A percentile compares a stretch with the other conserved stretches of the same genome.
Evolutionary conservation across 2,888 invertebrate genomes (phyloP).

Genomic region (Leucophenga montana): DNA sequence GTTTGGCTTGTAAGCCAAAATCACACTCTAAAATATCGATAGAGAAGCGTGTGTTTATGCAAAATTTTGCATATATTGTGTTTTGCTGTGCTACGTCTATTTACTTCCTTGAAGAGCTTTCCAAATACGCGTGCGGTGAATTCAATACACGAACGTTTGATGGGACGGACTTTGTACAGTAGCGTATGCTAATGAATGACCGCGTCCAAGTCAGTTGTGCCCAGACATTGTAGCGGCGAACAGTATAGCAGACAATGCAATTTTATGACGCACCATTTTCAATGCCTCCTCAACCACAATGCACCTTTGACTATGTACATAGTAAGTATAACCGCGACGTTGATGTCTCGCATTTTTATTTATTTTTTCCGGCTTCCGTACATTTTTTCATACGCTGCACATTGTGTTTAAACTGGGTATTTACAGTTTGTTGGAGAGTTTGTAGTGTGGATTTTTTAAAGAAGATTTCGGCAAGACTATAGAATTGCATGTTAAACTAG

Average conservation of each 20-base stretch:
- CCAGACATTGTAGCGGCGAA: too few relatives aligned
- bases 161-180: too few relatives aligned
- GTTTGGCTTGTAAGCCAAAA: conserved; percentile 15
- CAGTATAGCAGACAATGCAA: too few relatives aligned
- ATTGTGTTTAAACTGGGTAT: conserved; percentile 40
- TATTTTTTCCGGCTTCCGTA: conserved; percentile 62
- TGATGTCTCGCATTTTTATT: conserved; percentile 53
- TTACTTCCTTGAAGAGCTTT: not conserved
- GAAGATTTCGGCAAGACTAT: too few relatives aligned
- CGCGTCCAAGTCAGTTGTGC: not conserved
- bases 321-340: not conserved
- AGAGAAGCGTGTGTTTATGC: not conserved
- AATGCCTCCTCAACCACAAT: too few relatives aligned
- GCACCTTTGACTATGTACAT: too few relatives aligned
- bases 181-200: conserved; percentile 24
- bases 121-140: not conserved
- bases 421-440: conserved; percentile 41
- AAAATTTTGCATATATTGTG: conserved; percentile 5
- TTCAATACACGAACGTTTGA: not conserved
- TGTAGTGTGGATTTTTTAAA: too few relatives aligned
- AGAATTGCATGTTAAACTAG: too few relatives aligned
- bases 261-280: too few relatives aligned
- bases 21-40: conserved; percentile 14
- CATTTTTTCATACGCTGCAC: conserved; percentile 34
- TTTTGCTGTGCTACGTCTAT: not conserved